A percentile compares a stretch with the other conserved stretches of the same genome.
Conservation (phyloP, 1,140 invertebrate species). For the Lordiphosa mommai region DNA sequence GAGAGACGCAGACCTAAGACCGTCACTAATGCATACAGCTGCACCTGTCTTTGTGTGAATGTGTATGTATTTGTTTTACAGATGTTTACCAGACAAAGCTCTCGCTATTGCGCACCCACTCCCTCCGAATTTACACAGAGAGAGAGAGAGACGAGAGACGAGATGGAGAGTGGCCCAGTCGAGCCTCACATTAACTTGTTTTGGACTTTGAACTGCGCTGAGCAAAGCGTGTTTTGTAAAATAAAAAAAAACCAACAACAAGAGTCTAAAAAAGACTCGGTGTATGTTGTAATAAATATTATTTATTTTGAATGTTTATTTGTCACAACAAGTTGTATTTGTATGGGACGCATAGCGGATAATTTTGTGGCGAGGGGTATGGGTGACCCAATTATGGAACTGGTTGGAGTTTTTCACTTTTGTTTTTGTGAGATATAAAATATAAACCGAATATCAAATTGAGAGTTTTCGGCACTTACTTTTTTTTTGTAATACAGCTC, state of each 20-base stretch:
- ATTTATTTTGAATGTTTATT: constrained; percentile 23
- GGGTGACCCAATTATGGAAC: constrained; percentile 63
- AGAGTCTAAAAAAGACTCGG: constrained; percentile 12
- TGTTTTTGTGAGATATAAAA: constrained; percentile 3
- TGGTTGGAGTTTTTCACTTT: constrained; percentile 33
- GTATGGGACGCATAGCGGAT: no score
- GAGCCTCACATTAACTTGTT: constrained; percentile 32
- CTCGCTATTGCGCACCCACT: constrained; percentile 19
- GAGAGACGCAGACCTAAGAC: background rate
- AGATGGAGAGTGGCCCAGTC: constrained; percentile 18
- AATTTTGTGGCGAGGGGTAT: constrained; percentile 5
- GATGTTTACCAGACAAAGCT: no score
- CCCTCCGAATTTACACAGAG: background rate
- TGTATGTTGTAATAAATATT: constrained; percentile 56
- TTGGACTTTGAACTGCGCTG: constrained; percentile 65
- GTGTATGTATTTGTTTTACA: constrained; percentile 22
- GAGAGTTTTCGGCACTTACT: constrained; percentile 29
- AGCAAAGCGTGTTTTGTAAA: constrained; percentile 55
- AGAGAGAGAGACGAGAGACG: constrained; percentile 5
- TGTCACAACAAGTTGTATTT: constrained; percentile 52
- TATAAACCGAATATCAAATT: no score
- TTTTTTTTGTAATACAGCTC: constrained; percentile 1
- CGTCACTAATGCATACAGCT: constrained; percentile 6
- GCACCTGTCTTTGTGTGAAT: constrained; percentile 34
- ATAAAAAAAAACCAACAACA: constrained; percentile 38